phyloP scores from a whole-genome alignment of 2,888 invertebrate species.

The Ophion obscuratus region DNA sequence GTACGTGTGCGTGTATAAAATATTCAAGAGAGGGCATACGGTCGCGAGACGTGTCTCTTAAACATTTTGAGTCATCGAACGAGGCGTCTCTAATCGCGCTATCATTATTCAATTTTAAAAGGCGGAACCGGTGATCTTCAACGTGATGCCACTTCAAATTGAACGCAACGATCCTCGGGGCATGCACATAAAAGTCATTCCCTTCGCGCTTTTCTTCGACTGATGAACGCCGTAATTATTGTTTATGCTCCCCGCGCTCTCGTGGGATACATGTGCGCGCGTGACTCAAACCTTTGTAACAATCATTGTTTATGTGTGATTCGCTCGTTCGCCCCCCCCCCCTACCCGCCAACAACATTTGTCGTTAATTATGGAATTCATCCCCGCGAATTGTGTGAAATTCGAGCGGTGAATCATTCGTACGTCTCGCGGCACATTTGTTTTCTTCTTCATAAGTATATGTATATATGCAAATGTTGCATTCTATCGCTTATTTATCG shows the following conservation, averaged over 20 bases:
- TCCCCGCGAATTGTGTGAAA: background rate
- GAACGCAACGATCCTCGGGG: constrained; percentile 32
- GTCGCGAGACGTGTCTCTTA: constrained; percentile 48
- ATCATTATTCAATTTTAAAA: constrained; percentile 62
- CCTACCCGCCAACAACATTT: background rate
- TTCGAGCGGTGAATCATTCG: background rate
- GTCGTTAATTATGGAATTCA: constrained; percentile 1
- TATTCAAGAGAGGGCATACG: background rate
- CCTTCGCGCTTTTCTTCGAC: constrained; percentile 26
- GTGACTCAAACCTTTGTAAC: constrained; percentile 37
- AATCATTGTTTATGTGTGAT: background rate
- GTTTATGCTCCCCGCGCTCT: constrained; percentile 26
- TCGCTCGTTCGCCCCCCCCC: background rate
- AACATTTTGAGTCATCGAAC: constrained; percentile 64
- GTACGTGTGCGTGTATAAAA: background rate
- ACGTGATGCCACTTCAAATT: constrained; percentile 33
- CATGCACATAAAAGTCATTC: constrained; percentile 3
- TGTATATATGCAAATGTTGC: background rate
- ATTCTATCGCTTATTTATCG: background rate
- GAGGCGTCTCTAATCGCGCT: constrained; percentile 54
- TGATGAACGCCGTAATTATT: constrained; percentile 43
- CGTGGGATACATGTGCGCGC: constrained; percentile 8
- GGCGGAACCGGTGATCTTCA: constrained; percentile 44
- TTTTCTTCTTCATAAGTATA: background rate
- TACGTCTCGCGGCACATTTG: background rate